These are phyloP conservation scores for Cetoscarus ocellatus DNA, from an alignment of 2,797 vertebrate genomes.

Conservation along the genomic window DNA sequence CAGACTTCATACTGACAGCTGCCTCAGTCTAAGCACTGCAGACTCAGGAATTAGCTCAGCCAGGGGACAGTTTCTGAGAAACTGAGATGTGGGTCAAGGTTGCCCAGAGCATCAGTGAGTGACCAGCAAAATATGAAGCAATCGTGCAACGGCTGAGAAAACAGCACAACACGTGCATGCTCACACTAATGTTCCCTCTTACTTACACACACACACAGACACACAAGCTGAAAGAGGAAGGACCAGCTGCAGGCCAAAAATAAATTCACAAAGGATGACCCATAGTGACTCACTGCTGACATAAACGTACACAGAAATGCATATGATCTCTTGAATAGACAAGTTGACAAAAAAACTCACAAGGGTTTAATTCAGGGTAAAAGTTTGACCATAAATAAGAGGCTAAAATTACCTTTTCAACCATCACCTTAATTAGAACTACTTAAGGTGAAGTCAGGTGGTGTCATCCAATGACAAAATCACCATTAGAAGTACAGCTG, in stretches of 20 bases:
- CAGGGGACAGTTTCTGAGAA: slow-evolving; percentile 18
- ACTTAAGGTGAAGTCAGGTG: no score
- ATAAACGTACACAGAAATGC: slow-evolving; percentile 50
- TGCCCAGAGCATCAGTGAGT: slow-evolving; percentile 46
- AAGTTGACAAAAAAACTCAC: background rate
- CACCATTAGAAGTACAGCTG: no score
- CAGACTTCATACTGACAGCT: background rate
- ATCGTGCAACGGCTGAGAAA: slow-evolving; percentile 73
- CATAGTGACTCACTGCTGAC: slow-evolving; percentile 72
- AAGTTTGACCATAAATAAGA: background rate
- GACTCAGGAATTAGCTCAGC: slow-evolving; percentile 4
- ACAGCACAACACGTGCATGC: slow-evolving; percentile 56
- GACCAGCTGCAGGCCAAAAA: slow-evolving; percentile 80
- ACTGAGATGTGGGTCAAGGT: slow-evolving; percentile 64
- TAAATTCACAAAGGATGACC: slow-evolving; percentile 79
- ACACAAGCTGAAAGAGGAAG: slow-evolving; percentile 62
- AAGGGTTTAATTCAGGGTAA: slow-evolving; percentile 7
- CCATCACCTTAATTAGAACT: no score
- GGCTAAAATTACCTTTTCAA: background rate
- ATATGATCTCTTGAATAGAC: slow-evolving; percentile 28
- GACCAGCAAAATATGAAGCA: slow-evolving; percentile 51
- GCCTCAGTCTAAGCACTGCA: background rate
- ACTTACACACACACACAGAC: slow-evolving; percentile 10
- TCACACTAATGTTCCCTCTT: slow-evolving; percentile 33
- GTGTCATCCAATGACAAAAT: no score